Conservation (phyloP, 2,113 vertebrate genomes). For the Poecilia latipinna region DNA sequence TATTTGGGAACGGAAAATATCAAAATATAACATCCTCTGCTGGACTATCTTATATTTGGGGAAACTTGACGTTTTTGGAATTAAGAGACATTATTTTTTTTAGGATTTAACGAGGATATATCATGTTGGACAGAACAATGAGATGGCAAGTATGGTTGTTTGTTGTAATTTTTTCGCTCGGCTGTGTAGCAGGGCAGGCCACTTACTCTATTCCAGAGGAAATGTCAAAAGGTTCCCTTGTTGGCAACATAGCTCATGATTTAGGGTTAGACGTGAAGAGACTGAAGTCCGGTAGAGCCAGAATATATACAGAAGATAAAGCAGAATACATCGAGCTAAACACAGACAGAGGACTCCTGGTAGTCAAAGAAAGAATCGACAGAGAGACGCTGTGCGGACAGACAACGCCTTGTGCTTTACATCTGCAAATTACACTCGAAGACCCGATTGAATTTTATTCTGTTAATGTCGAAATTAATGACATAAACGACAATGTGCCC, state of each 20-base stretch:
- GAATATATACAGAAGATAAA: conserved; percentile 41
- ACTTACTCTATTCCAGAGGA: conserved; percentile 61
- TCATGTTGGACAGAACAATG: conserved; percentile 38
- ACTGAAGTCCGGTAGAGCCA: conserved; percentile 46
- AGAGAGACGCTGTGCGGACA: conserved; percentile 61
- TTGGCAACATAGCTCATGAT: conserved; percentile 63
- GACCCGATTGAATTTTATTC: conserved; percentile 58
- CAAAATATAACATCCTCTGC: accelerated
- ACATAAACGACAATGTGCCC: conserved; percentile 56
- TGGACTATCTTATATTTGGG: background rate
- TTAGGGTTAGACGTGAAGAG: conserved; percentile 51
- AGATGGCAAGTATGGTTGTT: conserved; percentile 56
- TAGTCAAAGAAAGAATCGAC: conserved; percentile 58
- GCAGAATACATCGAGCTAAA: conserved; percentile 51
- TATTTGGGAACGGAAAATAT: background rate
- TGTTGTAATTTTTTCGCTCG: background rate
- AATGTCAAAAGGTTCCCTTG: conserved; percentile 52
- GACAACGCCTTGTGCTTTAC: conserved; percentile 63
- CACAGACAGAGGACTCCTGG: conserved; percentile 54
- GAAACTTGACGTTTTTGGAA: background rate
- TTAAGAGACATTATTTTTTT: background rate
- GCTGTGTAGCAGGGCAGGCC: conserved; percentile 44
- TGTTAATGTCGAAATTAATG: conserved; percentile 50
- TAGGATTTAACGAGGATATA: background rate
- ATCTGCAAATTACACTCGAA: conserved; percentile 54